Evolutionary conservation across 1,140 invertebrate genomes (phyloP), one percentile per base, ranked within the genome.

Genomic region (Copidosoma floridanum): DNA sequence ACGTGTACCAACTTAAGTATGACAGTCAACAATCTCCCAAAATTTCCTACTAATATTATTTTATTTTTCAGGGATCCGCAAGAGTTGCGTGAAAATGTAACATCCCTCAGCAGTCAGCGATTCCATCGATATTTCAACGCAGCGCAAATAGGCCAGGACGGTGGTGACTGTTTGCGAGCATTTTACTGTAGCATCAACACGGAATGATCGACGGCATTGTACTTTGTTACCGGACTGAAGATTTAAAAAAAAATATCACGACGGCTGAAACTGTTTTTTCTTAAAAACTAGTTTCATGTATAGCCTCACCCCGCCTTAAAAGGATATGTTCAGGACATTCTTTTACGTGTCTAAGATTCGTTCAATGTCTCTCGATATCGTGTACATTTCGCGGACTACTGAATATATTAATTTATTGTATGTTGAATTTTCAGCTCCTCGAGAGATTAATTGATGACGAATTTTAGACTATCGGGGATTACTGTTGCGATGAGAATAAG

Each of bases 51-150:
- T n/a, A n/a, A n/a, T n/a, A n/a, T n/a, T n/a, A n/a, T n/a, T n/a
- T 38, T 68, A 55, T 63, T 56, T 86, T 85, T 35, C 82, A 91
- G 89, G 70, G 88, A 91, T 67, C 82, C 86, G 3, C 83, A 77
- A 54, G 90, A 93, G 71, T 78, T 93, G 48, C 83, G 88, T 47
- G 85, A 85, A 53, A 65, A 71, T 41, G 35, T 54, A 23, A 83
- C 82, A 14, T 75, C 79, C 20, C 80, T 82, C 64, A 87, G 88
- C 57, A 89, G 91, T 41, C 76, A 89, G 20, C 83, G 87, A 35
- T 93, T 92, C 75, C 89, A 89, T 76, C 84, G 83, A 69, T 92
- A 92, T 67, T 83, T 92, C 7, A 85, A 87, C 70, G 89, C 91
- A 0, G 91, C 91, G 2, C 84, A 90, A 68, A 85, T 90, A 71